Evolutionary conservation across 2,888 invertebrate species (phyloP), one percentile per base, ranked within the genome.

Genomic region (Ashinkailepas kermadecensis): DNA sequence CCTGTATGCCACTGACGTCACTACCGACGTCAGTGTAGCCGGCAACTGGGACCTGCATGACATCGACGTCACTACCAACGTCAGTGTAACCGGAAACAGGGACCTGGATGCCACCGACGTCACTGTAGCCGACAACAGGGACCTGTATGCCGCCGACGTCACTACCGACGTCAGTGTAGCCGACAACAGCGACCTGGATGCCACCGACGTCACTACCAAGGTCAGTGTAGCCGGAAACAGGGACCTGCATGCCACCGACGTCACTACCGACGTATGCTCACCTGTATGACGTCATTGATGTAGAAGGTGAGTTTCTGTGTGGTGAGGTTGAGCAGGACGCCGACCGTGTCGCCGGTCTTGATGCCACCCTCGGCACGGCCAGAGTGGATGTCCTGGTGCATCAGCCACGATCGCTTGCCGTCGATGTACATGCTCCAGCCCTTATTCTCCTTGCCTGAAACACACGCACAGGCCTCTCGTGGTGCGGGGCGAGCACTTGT

Each of bases 401-500:
- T 95, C 90, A 98, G 98, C 99, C 99, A 99, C 83, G 97, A 97
- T 58, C 99, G 91, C 87, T 95, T 93, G 64, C 94, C 92, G 89
- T 97, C 96, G 85, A 96, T 94, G 89, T 97, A 97, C 95, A 99
- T 98, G 86, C 96, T 95, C 95, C 98, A 99, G 70, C 97, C 97
- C 86, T 96, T 94, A 86, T 96, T 95, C 89, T 99, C 99, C 89
- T 97, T 98, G 81, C 99, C 98, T 98, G 88, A 9, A 87, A 87
- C 83, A 11, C 25, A 18, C 11, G 15, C 65, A 11, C 23, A 10
- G 39, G 39, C 39, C 39, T 39, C 1, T 39, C 39, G 4, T 39
- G 39, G 39, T 39, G 4, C 4, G 39, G 39, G 39, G 39, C 39
- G 39, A 39, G 39, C 39, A 39, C 2, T 39, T 39, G 39, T 39